phyloP scores from a whole-genome alignment of 2,797 vertebrate genomes.

The Hemibagrus guttatus region DNA sequence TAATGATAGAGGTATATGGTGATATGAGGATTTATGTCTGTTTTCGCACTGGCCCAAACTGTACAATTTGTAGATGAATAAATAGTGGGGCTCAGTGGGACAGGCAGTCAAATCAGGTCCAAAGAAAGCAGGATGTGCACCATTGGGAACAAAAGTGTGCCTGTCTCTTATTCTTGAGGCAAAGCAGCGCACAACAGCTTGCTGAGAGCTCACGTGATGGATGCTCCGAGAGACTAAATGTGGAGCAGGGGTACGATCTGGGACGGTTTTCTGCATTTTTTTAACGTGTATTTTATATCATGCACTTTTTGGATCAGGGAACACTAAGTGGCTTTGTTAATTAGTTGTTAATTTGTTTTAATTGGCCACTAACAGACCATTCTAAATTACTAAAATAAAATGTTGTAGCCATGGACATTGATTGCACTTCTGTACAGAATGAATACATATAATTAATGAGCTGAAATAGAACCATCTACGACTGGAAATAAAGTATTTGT shows the following conservation, averaged over 20 bases:
- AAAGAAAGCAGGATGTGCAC: background rate
- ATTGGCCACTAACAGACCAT: background rate
- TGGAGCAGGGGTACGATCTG: background rate
- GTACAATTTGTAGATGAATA: slow-evolving; percentile 21
- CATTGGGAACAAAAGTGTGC: slow-evolving; percentile 7
- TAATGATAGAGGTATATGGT: background rate
- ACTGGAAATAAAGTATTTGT: slow-evolving; percentile 26
- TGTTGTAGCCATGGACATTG: slow-evolving; percentile 12
- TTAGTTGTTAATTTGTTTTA: slow-evolving; percentile 12
- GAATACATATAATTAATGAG: slow-evolving; percentile 2
- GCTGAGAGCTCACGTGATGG: too few species aligned
- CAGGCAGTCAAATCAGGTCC: background rate
- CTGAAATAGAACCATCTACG: background rate
- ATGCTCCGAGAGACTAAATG: background rate
- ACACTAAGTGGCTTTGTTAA: background rate
- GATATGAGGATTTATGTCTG: background rate
- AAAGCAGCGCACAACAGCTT: background rate
- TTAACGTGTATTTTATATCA: slow-evolving; percentile 14
- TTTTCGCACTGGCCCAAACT: slow-evolving; percentile 4
- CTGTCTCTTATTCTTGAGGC: slow-evolving; percentile 5
- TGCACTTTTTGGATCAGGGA: slow-evolving; percentile 20
- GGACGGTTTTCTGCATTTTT: slow-evolving; percentile 8
- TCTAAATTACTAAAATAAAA: background rate
- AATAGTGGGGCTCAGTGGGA: background rate
- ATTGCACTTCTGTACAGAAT: slow-evolving; percentile 19